Evolutionary conservation across 2,113 vertebrate genomes (phyloP), one percentile per base, ranked within the genome.

Genomic region (Tilapia sparmanii): DNA sequence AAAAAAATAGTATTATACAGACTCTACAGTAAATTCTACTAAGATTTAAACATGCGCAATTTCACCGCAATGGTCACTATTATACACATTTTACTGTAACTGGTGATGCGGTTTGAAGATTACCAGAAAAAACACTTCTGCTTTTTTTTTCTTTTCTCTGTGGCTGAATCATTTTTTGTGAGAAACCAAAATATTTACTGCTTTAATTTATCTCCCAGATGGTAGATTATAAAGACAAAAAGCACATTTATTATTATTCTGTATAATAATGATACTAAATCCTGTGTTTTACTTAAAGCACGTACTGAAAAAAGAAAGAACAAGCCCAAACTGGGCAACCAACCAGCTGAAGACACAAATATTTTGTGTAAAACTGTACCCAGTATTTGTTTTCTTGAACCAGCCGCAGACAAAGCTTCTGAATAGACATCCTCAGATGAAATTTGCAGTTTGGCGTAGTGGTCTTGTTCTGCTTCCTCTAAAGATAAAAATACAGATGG

Each of bases 361-460:
- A 80, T 19, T n/a, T 63, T 13, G 31, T 13, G 82, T 42, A 13
- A 45, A 82, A 26, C 1, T 16, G 6, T 94, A 95, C 95, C 95
- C 90, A 50, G 2, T 83, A 2, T 18, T 8, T 16, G 4, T 79
- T 90, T 88, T 10, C 4, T 0, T 12, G 19, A 2, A 33, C 24
- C 3, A 2, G 1, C 4, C 4, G 2, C 2, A 26, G 2, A 26
- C 16, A 2, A 1, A 24, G 90, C 13, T 5, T 90, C 81, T 5
- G 82, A 6, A 45, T 96, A 97, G 80, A 96, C 1, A 31, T 96
- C 90, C 18, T 95, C 95, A 8, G 90, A 2, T 76, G 87, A 38
- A 50, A 1, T 53, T 2, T 54, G 2, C 12, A 96, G 90, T 63
- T 16, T 73, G 4, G 40, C 7, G 7, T 96, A 96, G 8, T 35